Percentiles rank a stretch among this genome's conserved stretches.
phyloP scores from a whole-genome alignment of 1,140 invertebrate species.

The Tetramorium simillimum region DNA sequence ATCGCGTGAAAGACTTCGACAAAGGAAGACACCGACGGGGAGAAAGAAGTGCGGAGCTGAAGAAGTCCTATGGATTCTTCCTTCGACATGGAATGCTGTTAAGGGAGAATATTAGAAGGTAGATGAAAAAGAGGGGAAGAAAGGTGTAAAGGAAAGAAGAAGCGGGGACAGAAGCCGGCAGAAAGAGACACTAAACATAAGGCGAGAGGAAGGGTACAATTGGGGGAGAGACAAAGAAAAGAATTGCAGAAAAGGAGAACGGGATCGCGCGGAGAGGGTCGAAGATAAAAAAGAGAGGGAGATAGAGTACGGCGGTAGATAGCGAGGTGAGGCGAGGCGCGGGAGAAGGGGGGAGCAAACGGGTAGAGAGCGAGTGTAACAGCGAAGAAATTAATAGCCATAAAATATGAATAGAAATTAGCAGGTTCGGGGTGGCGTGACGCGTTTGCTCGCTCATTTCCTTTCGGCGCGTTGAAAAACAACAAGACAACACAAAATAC shows the following conservation, averaged over 20 bases:
- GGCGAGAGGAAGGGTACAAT: background rate
- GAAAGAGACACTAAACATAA: slow-evolving; percentile 29
- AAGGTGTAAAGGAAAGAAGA: slow-evolving; percentile 36
- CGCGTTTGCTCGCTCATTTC: slow-evolving; percentile 86
- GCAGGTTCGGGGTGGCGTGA: slow-evolving; percentile 86
- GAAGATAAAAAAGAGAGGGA: slow-evolving; percentile 30
- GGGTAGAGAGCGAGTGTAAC: slow-evolving; percentile 77
- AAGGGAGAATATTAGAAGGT: slow-evolving; percentile 60
- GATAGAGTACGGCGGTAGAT: background rate
- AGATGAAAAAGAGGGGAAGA: slow-evolving; percentile 29
- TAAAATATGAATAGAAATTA: slow-evolving; percentile 87
- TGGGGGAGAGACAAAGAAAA: slow-evolving; percentile 34
- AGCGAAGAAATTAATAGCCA: slow-evolving; percentile 86
- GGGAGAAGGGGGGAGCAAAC: slow-evolving; percentile 34
- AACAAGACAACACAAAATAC: slow-evolving; percentile 85
- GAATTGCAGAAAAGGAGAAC: slow-evolving; percentile 60
- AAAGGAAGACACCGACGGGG: background rate
- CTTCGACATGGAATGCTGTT: slow-evolving; percentile 62
- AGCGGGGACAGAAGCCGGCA: slow-evolving; percentile 47
- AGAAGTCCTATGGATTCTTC: slow-evolving; percentile 35
- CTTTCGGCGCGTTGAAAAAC: slow-evolving; percentile 86
- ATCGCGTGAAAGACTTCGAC: slow-evolving; percentile 41
- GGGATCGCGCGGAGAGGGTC: slow-evolving; percentile 2
- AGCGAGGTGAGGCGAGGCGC: background rate
- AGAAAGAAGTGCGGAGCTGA: slow-evolving; percentile 36